A percentile compares a stretch with the other conserved stretches of the same genome.
Evolutionary conservation across 2,797 vertebrate species (phyloP).

Genomic region (Chaetophractus vellerosus): DNA sequence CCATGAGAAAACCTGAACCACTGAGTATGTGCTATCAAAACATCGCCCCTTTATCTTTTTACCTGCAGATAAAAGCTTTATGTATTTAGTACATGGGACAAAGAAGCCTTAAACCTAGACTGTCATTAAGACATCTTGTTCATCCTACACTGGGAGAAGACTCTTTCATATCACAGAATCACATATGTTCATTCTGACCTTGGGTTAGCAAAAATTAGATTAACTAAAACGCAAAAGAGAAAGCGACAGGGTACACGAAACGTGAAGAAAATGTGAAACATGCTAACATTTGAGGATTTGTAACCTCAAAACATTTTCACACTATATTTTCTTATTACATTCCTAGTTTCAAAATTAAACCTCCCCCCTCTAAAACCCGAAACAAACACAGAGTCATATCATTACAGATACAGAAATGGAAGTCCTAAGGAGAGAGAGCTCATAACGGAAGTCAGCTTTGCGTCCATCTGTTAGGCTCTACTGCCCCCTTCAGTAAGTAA

Average conservation of each 20-base stretch:
- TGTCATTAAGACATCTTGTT: not conserved
- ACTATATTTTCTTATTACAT: not conserved
- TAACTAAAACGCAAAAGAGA: slow-evolving; percentile 27
- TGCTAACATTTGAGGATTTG: not conserved
- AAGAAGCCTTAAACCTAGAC: not conserved
- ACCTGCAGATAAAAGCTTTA: not conserved
- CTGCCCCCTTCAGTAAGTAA: slow-evolving; percentile 76
- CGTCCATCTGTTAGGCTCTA: slow-evolving; percentile 65
- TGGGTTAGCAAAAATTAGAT: not conserved
- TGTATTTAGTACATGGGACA: not conserved
- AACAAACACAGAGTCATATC: not conserved
- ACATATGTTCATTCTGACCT: not conserved
- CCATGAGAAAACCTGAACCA: not conserved
- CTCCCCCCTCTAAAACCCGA: not conserved
- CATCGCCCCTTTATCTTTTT: not conserved
- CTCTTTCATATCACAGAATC: not conserved
- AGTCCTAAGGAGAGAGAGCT: not conserved
- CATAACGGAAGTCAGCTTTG: not conserved
- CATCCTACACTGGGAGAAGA: not conserved
- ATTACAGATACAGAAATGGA: not conserved
- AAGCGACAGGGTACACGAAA: not conserved
- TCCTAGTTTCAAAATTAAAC: not conserved
- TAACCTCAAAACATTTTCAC: slow-evolving; percentile 17
- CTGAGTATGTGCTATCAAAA: not conserved
- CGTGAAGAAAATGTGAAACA: not conserved